A percentile compares a stretch with the other conserved stretches of the same genome.
These are phyloP conservation scores for Bombylius major DNA, from an alignment of 2,888 invertebrate genomes.

Conservation along the genomic window DNA sequence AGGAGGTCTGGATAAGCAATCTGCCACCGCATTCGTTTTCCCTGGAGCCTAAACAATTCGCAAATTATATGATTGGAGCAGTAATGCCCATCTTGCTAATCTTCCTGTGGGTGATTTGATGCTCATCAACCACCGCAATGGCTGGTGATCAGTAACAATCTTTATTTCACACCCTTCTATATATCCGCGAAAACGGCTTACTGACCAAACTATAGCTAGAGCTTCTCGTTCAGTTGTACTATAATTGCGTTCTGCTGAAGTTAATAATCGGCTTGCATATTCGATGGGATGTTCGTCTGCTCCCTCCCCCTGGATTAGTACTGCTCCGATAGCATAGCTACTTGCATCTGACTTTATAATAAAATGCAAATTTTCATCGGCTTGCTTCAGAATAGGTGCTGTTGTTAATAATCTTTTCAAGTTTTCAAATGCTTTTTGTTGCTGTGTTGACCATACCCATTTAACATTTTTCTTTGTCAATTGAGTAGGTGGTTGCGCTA, in stretches of 20 bases:
- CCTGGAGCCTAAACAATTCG: neutral
- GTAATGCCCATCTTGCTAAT: neutral
- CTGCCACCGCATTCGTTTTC: neutral
- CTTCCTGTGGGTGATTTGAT: neutral
- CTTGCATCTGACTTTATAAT: constrained; percentile 23
- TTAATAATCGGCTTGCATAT: constrained; percentile 20
- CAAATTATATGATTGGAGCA: neutral
- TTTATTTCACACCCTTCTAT: constrained; percentile 5
- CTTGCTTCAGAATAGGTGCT: constrained; percentile 18
- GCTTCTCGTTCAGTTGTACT: constrained; percentile 33
- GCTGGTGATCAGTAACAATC: constrained; percentile 6
- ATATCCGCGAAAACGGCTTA: constrained; percentile 7
- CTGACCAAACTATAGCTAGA: constrained; percentile 18
- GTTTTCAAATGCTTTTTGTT: constrained; percentile 13
- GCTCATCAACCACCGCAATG: constrained; percentile 3
- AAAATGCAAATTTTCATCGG: constrained; percentile 18
- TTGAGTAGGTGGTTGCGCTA: constrained; percentile 20
- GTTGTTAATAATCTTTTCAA: constrained; percentile 15
- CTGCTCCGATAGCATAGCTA: constrained; percentile 18
- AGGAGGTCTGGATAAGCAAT: neutral
- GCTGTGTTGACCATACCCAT: constrained; percentile 20
- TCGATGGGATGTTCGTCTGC: constrained; percentile 18
- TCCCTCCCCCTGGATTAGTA: constrained; percentile 15
- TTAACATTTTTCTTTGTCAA: constrained; percentile 20
- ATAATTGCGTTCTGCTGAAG: constrained; percentile 27